Percentiles rank a stretch among this genome's conserved stretches.
phyloP scores from a whole-genome alignment of 1,140 invertebrate species.

The Drosophila grimshawi region DNA sequence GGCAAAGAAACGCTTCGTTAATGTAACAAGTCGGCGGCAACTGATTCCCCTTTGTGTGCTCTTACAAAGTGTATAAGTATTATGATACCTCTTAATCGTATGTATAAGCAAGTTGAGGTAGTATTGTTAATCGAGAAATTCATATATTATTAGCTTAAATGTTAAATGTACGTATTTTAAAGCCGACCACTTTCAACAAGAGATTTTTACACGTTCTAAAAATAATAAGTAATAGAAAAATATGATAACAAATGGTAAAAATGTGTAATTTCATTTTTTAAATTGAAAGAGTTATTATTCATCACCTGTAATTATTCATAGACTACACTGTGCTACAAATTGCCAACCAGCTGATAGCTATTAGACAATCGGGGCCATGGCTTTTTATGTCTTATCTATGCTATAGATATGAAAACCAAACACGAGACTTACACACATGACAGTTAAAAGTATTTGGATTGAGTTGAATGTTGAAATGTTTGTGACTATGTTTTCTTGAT shows the following conservation, averaged over 20 bases:
- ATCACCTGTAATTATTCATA: slow-evolving; percentile 25
- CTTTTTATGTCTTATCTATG: slow-evolving; percentile 62
- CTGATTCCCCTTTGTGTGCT: not conserved
- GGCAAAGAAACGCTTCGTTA: slow-evolving; percentile 27
- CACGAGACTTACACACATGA: slow-evolving; percentile 46
- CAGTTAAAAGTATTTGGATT: slow-evolving; percentile 29
- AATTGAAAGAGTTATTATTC: slow-evolving; percentile 23
- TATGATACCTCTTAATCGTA: not conserved
- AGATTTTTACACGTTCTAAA: not conserved
- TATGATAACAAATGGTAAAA: slow-evolving; percentile 5
- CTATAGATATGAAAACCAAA: slow-evolving; percentile 58
- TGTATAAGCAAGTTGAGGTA: no score
- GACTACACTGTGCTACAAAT: slow-evolving; percentile 30
- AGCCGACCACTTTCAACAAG: not conserved
- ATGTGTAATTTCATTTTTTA: slow-evolving; percentile 24
- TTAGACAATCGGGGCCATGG: slow-evolving; percentile 64
- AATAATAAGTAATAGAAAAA: slow-evolving; percentile 1
- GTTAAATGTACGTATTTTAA: not conserved
- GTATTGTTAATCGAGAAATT: no score
- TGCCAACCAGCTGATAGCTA: slow-evolving; percentile 51
- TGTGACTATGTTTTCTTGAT: slow-evolving; percentile 27
- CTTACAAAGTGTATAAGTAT: slow-evolving; percentile 7
- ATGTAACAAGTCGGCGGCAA: slow-evolving; percentile 19
- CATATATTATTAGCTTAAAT: no score
- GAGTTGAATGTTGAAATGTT: slow-evolving; percentile 32